Percentiles rank a stretch among this genome's conserved stretches.
Conservation (phyloP, 2,797 vertebrate genomes). For the Atherinosoma microstoma region DNA sequence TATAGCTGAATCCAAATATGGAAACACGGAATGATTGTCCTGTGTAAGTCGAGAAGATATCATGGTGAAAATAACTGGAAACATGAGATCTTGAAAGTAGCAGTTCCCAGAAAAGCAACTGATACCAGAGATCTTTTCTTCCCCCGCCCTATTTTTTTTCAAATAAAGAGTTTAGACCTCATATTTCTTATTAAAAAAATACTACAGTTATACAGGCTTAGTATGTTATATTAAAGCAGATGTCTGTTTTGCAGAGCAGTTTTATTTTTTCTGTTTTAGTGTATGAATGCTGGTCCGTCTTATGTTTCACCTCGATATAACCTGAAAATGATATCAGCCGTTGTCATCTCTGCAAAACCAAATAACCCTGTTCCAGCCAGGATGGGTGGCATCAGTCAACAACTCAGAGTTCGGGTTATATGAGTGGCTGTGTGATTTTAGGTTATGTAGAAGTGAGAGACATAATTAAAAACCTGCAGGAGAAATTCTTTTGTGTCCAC, state of each 20-base stretch:
- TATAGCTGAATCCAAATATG: constrained; percentile 29
- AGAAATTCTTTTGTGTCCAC: background rate
- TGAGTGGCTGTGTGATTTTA: background rate
- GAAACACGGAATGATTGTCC: constrained; percentile 18
- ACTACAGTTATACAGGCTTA: background rate
- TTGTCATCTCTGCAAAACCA: background rate
- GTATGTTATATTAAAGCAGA: background rate
- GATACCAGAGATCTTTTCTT: constrained; percentile 14
- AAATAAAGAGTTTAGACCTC: background rate
- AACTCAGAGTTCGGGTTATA: background rate
- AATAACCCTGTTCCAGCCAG: background rate
- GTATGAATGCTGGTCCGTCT: background rate
- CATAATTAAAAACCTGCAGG: constrained; percentile 9
- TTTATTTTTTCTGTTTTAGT: background rate
- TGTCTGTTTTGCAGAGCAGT: background rate
- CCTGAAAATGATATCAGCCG: background rate
- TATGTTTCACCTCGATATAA: background rate
- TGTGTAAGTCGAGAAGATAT: constrained; percentile 26
- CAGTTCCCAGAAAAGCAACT: constrained; percentile 34
- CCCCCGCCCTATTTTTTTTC: background rate
- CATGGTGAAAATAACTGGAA: constrained; percentile 36
- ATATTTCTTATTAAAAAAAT: background rate
- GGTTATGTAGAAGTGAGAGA: background rate
- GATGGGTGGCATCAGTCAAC: background rate
- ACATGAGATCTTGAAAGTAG: constrained; percentile 11